phyloP scores from a whole-genome alignment of 2,113 vertebrate species.

The Bagarius yarrelli region DNA sequence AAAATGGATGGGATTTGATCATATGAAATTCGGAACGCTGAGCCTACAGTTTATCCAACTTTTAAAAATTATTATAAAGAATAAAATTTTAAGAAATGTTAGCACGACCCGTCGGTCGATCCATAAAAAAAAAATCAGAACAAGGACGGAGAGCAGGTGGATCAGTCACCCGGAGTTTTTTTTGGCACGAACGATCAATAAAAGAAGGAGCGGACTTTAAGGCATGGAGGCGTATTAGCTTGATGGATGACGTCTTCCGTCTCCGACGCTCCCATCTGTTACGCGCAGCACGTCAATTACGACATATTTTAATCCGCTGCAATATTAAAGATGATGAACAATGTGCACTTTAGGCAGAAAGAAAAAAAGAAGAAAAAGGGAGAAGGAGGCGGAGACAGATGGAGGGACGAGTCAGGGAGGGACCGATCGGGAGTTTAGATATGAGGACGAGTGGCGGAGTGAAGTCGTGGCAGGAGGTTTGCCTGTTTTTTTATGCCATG shows the following conservation, averaged over 20 bases:
- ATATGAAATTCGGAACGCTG: too few relatives aligned
- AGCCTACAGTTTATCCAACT: too few relatives aligned
- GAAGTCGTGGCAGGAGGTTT: constrained; percentile 17
- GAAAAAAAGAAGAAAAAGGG: neutral
- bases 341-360: constrained; percentile 6
- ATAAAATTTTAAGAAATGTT: too few relatives aligned
- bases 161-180: constrained; percentile 4
- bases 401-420: neutral
- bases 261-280: constrained; percentile 12
- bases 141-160: neutral
- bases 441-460: neutral
- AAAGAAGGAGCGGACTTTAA: constrained; percentile 1
- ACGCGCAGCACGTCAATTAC: constrained; percentile 1
- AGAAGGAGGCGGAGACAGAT: neutral
- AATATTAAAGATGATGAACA: constrained; percentile 23
- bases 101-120: too few relatives aligned
- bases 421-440: neutral
- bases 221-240: neutral
- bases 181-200: constrained; percentile 17
- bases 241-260: constrained; percentile 20
- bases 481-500: constrained; percentile 47
- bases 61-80: too few relatives aligned
- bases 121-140: neutral
- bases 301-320: neutral
- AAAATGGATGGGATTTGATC: too few relatives aligned